A percentile compares a stretch with the other conserved stretches of the same genome.
Conservation (phyloP, 2,888 invertebrate species). For the Drosophila bunnanda region DNA sequence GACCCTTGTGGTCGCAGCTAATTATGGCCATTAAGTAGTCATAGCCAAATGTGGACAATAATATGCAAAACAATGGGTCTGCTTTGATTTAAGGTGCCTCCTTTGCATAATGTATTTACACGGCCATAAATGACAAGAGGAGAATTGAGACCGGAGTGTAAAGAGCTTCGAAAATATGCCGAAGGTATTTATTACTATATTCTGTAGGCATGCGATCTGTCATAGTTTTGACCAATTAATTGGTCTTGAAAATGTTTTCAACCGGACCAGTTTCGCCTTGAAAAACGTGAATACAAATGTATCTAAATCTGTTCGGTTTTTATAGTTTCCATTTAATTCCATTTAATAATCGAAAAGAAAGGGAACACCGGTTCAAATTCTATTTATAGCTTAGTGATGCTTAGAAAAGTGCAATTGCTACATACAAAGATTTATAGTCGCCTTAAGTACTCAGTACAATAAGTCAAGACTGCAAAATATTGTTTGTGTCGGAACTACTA, state of each 20-base stretch:
- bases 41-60: conserved; percentile 28
- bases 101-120: conserved; percentile 37
- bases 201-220: conserved; percentile 11
- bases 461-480: not conserved
- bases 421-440: not conserved
- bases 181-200: conserved; percentile 3
- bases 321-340: too few relatives aligned
- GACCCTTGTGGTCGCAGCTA: conserved; percentile 40
- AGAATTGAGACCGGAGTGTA: not conserved
- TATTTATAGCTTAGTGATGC: not conserved
- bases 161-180: conserved; percentile 7
- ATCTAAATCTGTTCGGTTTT: too few relatives aligned
- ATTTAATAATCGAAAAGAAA: too few relatives aligned
- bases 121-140: not conserved
- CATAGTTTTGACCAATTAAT: conserved; percentile 3
- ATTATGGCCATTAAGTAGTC: conserved; percentile 70
- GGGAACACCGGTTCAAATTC: too few relatives aligned
- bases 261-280: not conserved
- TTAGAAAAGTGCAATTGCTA: too few relatives aligned
- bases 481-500: conserved; percentile 6
- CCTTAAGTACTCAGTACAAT: not conserved
- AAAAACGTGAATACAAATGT: not conserved
- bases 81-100: conserved; percentile 46
- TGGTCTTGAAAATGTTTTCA: not conserved
- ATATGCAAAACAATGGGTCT: conserved; percentile 62